Evolutionary conservation across 2,888 invertebrate species (phyloP).

Genomic region (Hypolimnas misippus): DNA sequence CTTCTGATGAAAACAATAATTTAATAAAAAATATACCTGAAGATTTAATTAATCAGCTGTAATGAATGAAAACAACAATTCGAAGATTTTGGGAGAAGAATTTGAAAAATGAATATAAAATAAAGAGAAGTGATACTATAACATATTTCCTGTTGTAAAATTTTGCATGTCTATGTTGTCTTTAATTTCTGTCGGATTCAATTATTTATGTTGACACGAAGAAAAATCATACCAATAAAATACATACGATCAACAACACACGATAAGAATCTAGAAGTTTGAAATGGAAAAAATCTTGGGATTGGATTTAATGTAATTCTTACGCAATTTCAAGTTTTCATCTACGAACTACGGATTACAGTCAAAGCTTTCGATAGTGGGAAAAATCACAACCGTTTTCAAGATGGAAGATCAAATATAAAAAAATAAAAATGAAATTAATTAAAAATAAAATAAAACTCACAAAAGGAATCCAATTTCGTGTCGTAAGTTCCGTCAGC

Average conservation of each 20-base stretch:
- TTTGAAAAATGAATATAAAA: neutral
- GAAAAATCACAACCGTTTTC: no score
- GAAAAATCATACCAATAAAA: neutral
- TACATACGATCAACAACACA: neutral
- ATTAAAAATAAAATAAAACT: slow-evolving; percentile 22
- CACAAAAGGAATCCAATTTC: slow-evolving; percentile 31
- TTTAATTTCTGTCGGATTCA: slow-evolving; percentile 11
- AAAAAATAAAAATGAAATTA: slow-evolving; percentile 33
- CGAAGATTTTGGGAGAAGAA: neutral
- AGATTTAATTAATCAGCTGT: neutral
- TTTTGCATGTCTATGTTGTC: slow-evolving; percentile 26
- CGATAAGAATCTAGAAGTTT: neutral
- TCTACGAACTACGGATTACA: no score
- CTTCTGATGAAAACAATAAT: no score
- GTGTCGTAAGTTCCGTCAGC: slow-evolving; percentile 74
- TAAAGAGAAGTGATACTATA: slow-evolving; percentile 13
- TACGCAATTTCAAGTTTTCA: no score
- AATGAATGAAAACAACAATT: neutral
- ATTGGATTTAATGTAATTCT: no score
- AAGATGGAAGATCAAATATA: neutral
- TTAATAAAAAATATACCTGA: slow-evolving; percentile 3
- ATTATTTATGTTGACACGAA: slow-evolving; percentile 7
- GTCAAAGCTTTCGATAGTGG: no score
- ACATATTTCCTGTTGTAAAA: slow-evolving; percentile 17
- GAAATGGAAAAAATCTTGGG: neutral